Base-by-base conservation (phyloP, 1,140 invertebrate genomes). In the Chlorops oryzae region DNA sequence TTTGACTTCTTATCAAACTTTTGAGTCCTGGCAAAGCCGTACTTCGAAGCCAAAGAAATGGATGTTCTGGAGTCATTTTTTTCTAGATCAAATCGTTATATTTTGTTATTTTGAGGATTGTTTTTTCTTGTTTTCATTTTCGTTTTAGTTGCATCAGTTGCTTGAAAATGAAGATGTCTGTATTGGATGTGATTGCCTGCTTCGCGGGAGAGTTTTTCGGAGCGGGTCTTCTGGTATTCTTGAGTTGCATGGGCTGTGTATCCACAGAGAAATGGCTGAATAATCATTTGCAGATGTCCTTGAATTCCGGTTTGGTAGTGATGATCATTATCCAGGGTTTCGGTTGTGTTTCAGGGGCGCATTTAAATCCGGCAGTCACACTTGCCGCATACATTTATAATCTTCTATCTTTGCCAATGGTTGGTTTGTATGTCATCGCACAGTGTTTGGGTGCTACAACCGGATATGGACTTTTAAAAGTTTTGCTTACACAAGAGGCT, bases 321-420 rank as follows among this genome's bases (percentile, higher is more conserved):
- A 40, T 73, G 57, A 54, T 73, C 59, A 62, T 68, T 65, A 76
- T 81, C 47, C 75, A 88, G 78, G 78, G 80, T 23, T 78, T 94
- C 27, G 89, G 87, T 37, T 88, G 91, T 54, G 77, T 94, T 0
- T 91, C 87, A 35, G 92, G 92, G 7, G 87, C 89, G 32, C 90
- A 93, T 72, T 81, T 95, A 24, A 94, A 94, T 74, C 91, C 91
- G 0, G 88, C 90, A 0, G 88, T 95, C 0, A 90, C 88, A 0
- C 41, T 83, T 4, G 90, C 83, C 3, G 79, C 89, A 3, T 72
- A 87, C 18, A 53, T 70, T 41, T 68, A 70, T 43, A 57, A 68
- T 0, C 22, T 66, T 55, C 56, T 70, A 28, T 80, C 84, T 12
- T 55, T 90, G 3, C 71, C 78, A 5, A 76, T 86, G 57, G 81